Conservation (phyloP, 2,797 vertebrate genomes). For the Sciurus vulgaris region DNA sequence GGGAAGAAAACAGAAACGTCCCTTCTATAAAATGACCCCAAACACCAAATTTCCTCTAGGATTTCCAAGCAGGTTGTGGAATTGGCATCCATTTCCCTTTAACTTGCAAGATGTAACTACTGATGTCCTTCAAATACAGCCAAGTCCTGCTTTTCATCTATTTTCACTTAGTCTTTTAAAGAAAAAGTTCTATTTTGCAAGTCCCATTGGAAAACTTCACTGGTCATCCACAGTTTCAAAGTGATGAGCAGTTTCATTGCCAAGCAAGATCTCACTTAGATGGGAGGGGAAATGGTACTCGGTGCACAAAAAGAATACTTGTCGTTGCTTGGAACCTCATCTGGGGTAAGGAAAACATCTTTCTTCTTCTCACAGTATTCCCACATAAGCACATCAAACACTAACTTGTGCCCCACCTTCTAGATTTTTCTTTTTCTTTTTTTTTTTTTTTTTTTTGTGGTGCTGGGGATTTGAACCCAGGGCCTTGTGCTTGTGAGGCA, state of each 20-base stretch:
- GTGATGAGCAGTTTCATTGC: constrained; percentile 59
- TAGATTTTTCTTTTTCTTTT: not conserved
- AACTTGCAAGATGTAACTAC: not conserved
- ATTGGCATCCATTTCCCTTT: not conserved
- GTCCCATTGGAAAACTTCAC: constrained; percentile 34
- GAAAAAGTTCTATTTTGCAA: constrained; percentile 54
- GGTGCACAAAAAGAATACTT: not conserved
- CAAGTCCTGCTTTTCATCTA: constrained; percentile 35
- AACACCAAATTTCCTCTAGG: not conserved
- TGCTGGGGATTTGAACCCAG: too few species aligned
- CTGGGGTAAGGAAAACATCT: constrained; percentile 31
- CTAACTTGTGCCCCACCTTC: not conserved
- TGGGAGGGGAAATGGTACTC: not conserved
- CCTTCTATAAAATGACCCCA: not conserved
- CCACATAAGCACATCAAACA: constrained; percentile 11
- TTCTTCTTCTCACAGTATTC: constrained; percentile 10
- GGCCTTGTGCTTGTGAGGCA: too few species aligned
- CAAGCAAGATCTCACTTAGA: constrained; percentile 62
- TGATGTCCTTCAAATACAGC: not conserved
- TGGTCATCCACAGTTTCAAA: constrained; percentile 28
- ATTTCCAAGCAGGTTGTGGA: constrained; percentile 15
- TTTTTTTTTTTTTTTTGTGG: too few species aligned
- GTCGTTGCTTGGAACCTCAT: constrained; percentile 43
- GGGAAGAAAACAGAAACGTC: not conserved
- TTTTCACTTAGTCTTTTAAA: constrained; percentile 53